These are phyloP conservation scores for Volucella zonaria DNA, from an alignment of 2,888 invertebrate species.

Conservation along the genomic window DNA sequence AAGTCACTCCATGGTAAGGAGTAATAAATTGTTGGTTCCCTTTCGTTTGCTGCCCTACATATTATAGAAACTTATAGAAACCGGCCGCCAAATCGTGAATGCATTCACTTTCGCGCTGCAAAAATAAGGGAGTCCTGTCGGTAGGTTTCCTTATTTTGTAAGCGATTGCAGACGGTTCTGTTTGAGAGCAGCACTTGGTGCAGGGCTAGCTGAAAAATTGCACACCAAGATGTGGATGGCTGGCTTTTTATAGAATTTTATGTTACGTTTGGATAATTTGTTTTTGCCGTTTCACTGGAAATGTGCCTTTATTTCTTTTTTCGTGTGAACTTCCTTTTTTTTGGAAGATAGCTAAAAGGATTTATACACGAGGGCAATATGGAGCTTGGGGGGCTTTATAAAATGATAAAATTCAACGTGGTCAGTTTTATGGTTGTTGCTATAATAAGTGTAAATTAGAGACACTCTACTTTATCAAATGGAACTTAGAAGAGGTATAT, in stretches of 20 bases:
- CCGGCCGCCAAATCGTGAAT: slow-evolving; percentile 60
- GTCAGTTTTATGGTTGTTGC: no score
- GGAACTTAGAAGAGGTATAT: no score
- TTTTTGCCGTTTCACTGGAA: slow-evolving; percentile 1
- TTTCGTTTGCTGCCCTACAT: slow-evolving; percentile 22
- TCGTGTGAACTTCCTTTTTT: slow-evolving; percentile 5
- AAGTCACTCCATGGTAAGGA: slow-evolving; percentile 55
- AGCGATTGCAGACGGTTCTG: slow-evolving; percentile 61
- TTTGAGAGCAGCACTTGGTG: slow-evolving; percentile 23
- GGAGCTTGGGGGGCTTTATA: background rate
- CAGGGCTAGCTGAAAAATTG: slow-evolving; percentile 53
- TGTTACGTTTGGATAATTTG: slow-evolving; percentile 25
- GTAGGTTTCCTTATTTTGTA: slow-evolving; percentile 47
- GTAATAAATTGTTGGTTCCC: slow-evolving; percentile 60
- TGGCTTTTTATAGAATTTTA: slow-evolving; percentile 54
- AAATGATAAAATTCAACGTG: no score
- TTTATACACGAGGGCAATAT: slow-evolving; percentile 7
- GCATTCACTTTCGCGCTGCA: slow-evolving; percentile 53
- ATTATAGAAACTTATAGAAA: background rate
- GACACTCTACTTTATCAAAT: background rate
- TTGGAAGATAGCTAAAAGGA: slow-evolving; percentile 34
- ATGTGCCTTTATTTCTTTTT: no score
- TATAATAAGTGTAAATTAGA: no score
- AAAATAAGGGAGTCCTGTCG: slow-evolving; percentile 35
- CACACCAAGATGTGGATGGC: slow-evolving; percentile 64